Base-by-base conservation (phyloP, 2,113 vertebrate species). In the Nestor notabilis region DNA sequence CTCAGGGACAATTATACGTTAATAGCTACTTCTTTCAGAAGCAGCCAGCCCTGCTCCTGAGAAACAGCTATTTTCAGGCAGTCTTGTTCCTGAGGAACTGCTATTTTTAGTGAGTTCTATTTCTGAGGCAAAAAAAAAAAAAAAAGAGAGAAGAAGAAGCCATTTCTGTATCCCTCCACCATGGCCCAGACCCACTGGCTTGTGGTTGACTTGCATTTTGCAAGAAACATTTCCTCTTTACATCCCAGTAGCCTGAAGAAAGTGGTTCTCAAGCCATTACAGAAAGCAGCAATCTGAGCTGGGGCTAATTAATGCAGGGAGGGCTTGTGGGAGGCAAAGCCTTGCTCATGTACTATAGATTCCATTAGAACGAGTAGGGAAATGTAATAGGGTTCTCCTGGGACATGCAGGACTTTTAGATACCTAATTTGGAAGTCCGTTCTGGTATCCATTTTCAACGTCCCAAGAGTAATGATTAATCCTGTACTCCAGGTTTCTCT, bases 81-180 rank as follows among this genome's bases (percentile, higher is more conserved):
- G 96, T 91, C 93, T 96, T 95, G 87, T 96, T 97, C 96, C 96
- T 95, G 93, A 90, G 94, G 93, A 96, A 88, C 89, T 97, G 95
- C 95, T 98, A 98, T 97, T 97, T 98, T 97, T 97, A 97, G 97
- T 95, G 93, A 86, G 90, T 96, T 96, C 96, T 97, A 95, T 98
- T 97, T 97, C 91, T 69, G 96, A 97, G 71, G 77, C 21, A 56
- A 72, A 89, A 95, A 97, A 96, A 88, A 58, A 35, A n/a, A 39
- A 39, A 39, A 11, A 11, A 39, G 39, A 39, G 75, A 94, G 43
- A 82, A 88, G 61, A 44, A 92, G 75, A 7, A 83, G 87, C 94
- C 72, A 95, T 84, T 96, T 94, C 87, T 97, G 93, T 90, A 87
- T 97, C 92, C 92, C 85, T 96, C 82, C 84, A 95, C 95, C 88